These are phyloP conservation scores for Hiodon alosoides DNA, from an alignment of 2,113 vertebrate genomes.

Conservation along the genomic window DNA sequence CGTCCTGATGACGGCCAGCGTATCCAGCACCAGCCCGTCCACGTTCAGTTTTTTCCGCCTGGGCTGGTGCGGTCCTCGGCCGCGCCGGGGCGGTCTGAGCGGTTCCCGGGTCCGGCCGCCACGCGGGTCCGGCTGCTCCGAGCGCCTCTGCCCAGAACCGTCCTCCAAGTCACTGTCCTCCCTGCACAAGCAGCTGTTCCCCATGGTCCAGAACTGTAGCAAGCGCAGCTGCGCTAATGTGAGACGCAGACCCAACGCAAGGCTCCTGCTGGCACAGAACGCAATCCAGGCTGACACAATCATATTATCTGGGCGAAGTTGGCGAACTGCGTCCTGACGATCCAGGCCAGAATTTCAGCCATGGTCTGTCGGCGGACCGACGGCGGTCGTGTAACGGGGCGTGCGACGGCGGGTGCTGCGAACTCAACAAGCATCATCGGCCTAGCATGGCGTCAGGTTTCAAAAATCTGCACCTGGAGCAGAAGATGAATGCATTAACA, in stretches of 20 bases:
- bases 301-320: conserved; percentile 94
- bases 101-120: conserved; percentile 85
- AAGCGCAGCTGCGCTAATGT: conserved; percentile 71
- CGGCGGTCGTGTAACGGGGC: conserved; percentile 39
- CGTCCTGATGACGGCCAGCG: conserved; percentile 92
- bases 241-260: conserved; percentile 81
- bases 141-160: conserved; percentile 59
- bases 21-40: conserved; percentile 93
- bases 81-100: conserved; percentile 84
- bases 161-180: conserved; percentile 91
- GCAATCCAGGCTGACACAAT: conserved; percentile 91
- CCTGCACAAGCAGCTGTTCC: conserved; percentile 92
- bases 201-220: conserved; percentile 75
- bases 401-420: conserved; percentile 26
- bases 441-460: conserved; percentile 34
- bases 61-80: conserved; percentile 91
- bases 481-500: not conserved
- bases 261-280: conserved; percentile 94
- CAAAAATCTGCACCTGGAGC: not conserved
- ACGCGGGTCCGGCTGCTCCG: conserved; percentile 55
- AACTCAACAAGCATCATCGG: conserved; percentile 39
- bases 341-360: conserved; percentile 46
- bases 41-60: conserved; percentile 96
- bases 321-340: conserved; percentile 55
- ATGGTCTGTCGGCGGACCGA: conserved; percentile 47